phyloP scores from a whole-genome alignment of 2,113 vertebrate genomes.

The Notiomystis cincta region DNA sequence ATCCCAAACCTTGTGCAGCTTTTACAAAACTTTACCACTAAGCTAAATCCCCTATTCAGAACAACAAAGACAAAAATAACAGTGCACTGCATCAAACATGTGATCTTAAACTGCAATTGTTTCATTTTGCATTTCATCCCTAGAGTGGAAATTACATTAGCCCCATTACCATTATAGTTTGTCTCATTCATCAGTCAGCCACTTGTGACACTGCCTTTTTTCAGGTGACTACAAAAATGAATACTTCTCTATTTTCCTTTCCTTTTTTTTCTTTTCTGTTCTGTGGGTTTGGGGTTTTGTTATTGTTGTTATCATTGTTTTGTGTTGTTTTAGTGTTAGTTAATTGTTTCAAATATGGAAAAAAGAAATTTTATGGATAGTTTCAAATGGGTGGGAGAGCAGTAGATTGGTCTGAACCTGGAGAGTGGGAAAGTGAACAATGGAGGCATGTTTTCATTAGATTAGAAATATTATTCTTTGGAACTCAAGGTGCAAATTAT shows the following conservation, averaged over 20 bases:
- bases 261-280: neutral
- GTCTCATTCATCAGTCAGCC: neutral
- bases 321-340: neutral
- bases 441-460: slow-evolving; percentile 70
- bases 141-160: neutral
- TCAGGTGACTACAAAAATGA: neutral
- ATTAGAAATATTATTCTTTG: slow-evolving; percentile 77
- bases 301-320: neutral
- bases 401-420: slow-evolving; percentile 18
- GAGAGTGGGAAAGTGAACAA: slow-evolving; percentile 43
- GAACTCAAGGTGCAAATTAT: slow-evolving; percentile 74
- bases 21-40: neutral
- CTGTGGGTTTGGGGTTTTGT: neutral
- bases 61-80: neutral
- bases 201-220: neutral
- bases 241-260: neutral
- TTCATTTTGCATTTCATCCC: neutral
- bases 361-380: neutral
- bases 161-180: neutral
- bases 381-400: slow-evolving; percentile 3
- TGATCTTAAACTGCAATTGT: neutral
- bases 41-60: neutral
- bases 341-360: slow-evolving; percentile 30
- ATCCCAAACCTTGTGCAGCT: neutral
- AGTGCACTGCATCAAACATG: neutral